Percentiles rank a stretch among this genome's conserved stretches.
Evolutionary conservation across 2,888 invertebrate species (phyloP).

Genomic region (Trimorus sp.): DNA sequence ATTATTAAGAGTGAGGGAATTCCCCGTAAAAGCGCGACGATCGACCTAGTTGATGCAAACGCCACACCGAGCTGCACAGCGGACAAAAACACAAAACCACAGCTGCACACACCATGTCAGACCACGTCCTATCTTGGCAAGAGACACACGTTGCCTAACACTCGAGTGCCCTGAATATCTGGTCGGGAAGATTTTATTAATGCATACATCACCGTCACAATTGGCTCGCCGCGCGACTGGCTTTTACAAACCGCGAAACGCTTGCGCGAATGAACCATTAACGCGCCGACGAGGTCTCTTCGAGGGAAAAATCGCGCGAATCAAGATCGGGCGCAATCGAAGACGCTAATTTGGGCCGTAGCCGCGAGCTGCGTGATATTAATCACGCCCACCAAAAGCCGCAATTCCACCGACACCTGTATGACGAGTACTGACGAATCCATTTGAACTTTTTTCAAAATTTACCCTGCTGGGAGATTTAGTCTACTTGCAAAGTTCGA

Average conservation of each 20-base stretch:
- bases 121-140: constrained; percentile 73
- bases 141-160: constrained; percentile 74
- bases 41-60: constrained; percentile 38
- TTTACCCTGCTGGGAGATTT: no score
- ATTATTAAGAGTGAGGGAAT: no score
- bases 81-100: constrained; percentile 48
- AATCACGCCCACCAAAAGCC: no score
- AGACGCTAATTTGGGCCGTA: no score
- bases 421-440: no score
- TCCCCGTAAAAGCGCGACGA: constrained; percentile 2
- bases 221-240: constrained; percentile 78
- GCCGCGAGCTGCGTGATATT: no score
- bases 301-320: no score
- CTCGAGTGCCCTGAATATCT: constrained; percentile 78
- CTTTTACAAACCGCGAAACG: constrained; percentile 44
- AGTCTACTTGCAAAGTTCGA: no score
- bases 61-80: constrained; percentile 58
- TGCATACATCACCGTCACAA: constrained; percentile 75
- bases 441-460: no score
- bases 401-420: no score
- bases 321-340: no score
- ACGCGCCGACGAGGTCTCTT: background rate
- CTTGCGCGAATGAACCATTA: constrained; percentile 44
- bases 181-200: constrained; percentile 77
- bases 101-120: constrained; percentile 45